Conservation (phyloP, 2,113 vertebrate species). For the Odobenus rosmarus region DNA sequence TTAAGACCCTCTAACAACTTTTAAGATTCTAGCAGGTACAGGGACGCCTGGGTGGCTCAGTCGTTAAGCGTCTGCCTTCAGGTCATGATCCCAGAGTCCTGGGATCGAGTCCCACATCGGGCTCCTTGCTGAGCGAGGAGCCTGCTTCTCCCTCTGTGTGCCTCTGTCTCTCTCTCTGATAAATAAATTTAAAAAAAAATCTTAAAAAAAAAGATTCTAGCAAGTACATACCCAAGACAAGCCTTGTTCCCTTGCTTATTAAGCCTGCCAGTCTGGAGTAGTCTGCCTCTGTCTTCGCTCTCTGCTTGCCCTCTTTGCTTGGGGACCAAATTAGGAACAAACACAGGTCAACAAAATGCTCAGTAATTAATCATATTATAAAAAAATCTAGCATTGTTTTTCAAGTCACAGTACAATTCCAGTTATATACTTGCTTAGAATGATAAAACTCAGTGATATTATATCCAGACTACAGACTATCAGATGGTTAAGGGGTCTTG, state of each 20-base stretch:
- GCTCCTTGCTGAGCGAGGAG: too few species aligned
- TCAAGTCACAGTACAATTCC: not conserved
- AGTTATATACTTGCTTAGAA: not conserved
- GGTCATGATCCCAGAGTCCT: too few species aligned
- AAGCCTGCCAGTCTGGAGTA: not conserved
- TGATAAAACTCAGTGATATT: not conserved
- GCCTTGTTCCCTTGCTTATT: not conserved
- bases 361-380: not conserved
- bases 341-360: not conserved
- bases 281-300: not conserved
- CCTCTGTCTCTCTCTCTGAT: too few species aligned
- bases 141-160: too few species aligned
- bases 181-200: too few species aligned
- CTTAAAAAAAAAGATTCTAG: not conserved
- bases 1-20: not conserved
- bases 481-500: not conserved
- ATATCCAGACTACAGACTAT: not conserved
- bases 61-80: too few species aligned
- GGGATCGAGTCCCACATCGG: too few species aligned
- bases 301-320: not conserved
- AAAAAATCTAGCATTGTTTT: not conserved
- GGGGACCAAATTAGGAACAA: not conserved
- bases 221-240: not conserved
- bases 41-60: too few species aligned
- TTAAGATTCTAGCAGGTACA: not conserved